phyloP scores from a whole-genome alignment of 2,113 vertebrate genomes.

The Poeciliopsis occidentalis region DNA sequence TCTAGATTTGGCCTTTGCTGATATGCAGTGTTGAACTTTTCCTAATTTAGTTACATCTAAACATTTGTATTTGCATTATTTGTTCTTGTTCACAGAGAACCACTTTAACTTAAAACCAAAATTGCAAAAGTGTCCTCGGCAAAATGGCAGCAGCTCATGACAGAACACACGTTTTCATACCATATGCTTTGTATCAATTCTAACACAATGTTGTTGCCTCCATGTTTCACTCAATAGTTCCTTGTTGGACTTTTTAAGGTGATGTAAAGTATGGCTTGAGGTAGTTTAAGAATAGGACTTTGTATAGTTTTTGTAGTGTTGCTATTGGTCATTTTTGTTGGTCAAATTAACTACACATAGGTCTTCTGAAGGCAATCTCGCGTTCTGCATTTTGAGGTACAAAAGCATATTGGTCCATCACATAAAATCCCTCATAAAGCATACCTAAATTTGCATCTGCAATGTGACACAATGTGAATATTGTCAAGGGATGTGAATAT shows the following conservation, averaged over 20 bases:
- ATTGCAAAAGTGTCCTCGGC: not conserved
- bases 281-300: no score
- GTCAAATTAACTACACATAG: not conserved
- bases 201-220: no score
- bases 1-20: not conserved
- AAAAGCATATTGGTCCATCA: not conserved
- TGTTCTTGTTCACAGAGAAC: not conserved
- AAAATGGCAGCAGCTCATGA: not conserved
- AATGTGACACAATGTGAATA: not conserved
- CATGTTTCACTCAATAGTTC: no score
- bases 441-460: not conserved
- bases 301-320: no score
- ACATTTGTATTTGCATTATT: not conserved
- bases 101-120: not conserved
- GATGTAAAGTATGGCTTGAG: no score
- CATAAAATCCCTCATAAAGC: not conserved
- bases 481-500: not conserved
- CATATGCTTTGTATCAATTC: no score
- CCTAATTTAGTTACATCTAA: not conserved
- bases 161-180: not conserved
- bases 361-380: not conserved
- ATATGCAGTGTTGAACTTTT: not conserved
- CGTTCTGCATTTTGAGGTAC: not conserved
- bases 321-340: no score
- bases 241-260: no score